Evolutionary conservation across 2,797 vertebrate genomes (phyloP).

Genomic region (Denticeps clupeoides): DNA sequence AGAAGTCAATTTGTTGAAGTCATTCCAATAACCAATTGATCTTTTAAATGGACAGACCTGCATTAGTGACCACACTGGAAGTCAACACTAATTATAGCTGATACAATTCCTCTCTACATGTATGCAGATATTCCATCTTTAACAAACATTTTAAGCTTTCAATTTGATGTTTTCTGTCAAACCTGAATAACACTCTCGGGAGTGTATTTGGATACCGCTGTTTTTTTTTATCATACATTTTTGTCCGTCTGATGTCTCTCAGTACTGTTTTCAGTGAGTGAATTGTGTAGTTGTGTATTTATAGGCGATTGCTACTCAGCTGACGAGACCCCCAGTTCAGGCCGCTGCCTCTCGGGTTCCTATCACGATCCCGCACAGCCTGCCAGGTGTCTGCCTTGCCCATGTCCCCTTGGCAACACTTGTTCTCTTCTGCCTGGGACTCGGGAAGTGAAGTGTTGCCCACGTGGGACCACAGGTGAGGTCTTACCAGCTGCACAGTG

Average conservation of each 20-base stretch:
- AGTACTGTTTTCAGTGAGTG: background rate
- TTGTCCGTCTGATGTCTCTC: background rate
- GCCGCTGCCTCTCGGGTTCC: conserved; percentile 60
- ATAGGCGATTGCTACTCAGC: conserved; percentile 81
- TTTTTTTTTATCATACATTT: background rate
- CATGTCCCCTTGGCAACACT: conserved; percentile 57
- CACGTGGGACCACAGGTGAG: conserved; percentile 67
- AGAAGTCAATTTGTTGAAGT: no score
- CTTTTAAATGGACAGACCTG: no score
- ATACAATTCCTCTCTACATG: no score
- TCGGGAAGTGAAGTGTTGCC: conserved; percentile 68
- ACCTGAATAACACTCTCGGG: no score
- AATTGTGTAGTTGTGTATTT: background rate
- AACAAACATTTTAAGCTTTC: no score
- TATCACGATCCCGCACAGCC: conserved; percentile 57
- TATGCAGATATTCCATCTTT: no score
- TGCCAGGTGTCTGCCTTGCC: conserved; percentile 58
- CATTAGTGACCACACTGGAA: no score
- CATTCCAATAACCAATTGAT: no score
- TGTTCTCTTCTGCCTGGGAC: conserved; percentile 54
- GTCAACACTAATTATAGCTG: no score
- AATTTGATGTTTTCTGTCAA: no score
- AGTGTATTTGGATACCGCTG: no score
- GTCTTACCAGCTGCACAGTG: background rate
- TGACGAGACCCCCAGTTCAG: conserved; percentile 60